These are phyloP conservation scores for Rhinolophus sinicus DNA, from an alignment of 2,113 vertebrate species.

Conservation along the genomic window DNA sequence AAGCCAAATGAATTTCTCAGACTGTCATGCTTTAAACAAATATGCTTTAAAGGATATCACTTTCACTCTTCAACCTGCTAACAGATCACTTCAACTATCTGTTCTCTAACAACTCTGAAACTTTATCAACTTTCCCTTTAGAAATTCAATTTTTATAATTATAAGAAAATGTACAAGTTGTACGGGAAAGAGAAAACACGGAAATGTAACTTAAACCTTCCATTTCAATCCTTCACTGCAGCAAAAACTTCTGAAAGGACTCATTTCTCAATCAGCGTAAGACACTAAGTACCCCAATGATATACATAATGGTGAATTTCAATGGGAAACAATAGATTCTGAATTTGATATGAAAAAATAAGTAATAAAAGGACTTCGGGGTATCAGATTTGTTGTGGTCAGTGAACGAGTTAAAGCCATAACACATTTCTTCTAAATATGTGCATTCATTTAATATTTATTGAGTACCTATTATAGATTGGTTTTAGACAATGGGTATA, in stretches of 20 bases:
- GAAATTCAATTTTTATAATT: neutral
- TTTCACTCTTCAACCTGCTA: neutral
- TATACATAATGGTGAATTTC: neutral
- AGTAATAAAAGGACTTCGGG: neutral
- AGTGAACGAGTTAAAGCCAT: neutral
- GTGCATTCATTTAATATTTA: constrained; percentile 16
- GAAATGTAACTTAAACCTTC: neutral
- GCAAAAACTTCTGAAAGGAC: neutral
- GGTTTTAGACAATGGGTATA: neutral
- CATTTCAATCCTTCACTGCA: neutral
- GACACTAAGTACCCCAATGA: neutral
- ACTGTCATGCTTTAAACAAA: constrained; percentile 44
- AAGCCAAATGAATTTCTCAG: constrained; percentile 23
- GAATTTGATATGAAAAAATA: neutral
- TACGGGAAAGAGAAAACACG: neutral
- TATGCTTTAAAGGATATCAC: neutral
- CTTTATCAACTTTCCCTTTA: neutral
- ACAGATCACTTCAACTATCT: neutral
- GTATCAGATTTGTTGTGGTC: neutral
- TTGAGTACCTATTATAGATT: neutral
- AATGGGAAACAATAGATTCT: neutral
- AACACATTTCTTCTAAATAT: neutral
- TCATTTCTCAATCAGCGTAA: neutral
- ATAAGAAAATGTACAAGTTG: neutral
- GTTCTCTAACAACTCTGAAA: neutral